Evolutionary conservation across 2,113 vertebrate genomes (phyloP).

Genomic region (Rhea pennata): DNA sequence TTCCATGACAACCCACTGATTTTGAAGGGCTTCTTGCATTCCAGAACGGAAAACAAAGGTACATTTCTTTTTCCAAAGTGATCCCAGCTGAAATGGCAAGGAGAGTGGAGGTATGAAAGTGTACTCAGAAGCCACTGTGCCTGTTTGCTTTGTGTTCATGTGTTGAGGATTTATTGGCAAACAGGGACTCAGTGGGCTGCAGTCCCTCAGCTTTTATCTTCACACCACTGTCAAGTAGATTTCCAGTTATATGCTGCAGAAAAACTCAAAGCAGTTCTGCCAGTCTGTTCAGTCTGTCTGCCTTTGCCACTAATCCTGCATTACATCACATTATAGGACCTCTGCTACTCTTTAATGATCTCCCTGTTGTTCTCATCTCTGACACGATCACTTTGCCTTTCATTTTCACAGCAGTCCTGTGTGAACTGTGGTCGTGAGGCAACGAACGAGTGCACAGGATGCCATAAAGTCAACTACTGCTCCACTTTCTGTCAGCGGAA

Average conservation of each 20-base stretch:
- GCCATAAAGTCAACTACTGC: constrained; percentile 98
- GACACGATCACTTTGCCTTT: not conserved
- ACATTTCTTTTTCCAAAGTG: not conserved
- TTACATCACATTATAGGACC: accelerated
- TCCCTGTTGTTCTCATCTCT: not conserved
- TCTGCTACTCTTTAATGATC: accelerated
- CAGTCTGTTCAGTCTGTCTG: not conserved
- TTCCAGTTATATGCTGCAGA: not conserved
- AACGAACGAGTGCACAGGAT: constrained; percentile 92
- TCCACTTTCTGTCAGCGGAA: constrained; percentile 97
- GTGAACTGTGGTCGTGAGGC: constrained; percentile 95
- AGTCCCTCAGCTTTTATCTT: not conserved
- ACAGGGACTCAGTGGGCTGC: accelerated
- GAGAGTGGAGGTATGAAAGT: not conserved
- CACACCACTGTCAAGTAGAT: not conserved
- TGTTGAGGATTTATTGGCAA: not conserved
- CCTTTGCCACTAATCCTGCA: not conserved
- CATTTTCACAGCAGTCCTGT: constrained; percentile 86
- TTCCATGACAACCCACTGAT: not conserved
- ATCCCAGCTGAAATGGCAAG: not conserved
- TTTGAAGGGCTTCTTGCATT: not conserved
- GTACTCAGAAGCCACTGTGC: not conserved
- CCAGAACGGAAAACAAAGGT: not conserved
- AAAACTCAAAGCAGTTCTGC: not conserved
- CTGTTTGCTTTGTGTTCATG: not conserved